Conservation (phyloP, 23 tunicate genomes). For the Trididemnum miniatum region DNA sequence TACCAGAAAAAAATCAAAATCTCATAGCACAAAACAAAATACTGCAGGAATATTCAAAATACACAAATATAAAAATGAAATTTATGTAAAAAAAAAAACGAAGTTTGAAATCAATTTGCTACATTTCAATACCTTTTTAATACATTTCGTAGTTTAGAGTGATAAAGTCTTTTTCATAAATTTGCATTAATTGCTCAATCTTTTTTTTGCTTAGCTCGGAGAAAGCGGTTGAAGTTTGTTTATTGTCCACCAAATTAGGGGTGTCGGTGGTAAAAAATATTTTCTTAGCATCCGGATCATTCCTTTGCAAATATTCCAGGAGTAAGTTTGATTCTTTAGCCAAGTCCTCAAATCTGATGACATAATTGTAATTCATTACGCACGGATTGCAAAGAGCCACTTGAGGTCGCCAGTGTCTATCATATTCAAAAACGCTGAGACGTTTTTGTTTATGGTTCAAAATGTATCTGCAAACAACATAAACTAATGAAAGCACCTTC, state of each 20-base stretch:
- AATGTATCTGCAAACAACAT: no score
- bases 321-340: conserved; percentile 40
- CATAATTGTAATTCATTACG: conserved; percentile 52
- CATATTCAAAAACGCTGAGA: no score
- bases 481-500: no score
- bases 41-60: no score
- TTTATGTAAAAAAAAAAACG: no score
- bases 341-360: conserved; percentile 46
- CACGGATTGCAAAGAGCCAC: conserved; percentile 64
- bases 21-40: no score
- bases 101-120: no score
- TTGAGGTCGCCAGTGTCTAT: conserved; percentile 79
- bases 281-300: conserved; percentile 22
- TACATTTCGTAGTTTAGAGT: conserved; percentile 31
- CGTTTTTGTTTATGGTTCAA: no score
- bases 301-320: conserved; percentile 38
- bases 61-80: no score
- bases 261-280: conserved; percentile 2
- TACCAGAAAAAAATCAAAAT: no score
- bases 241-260: not conserved
- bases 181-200: not conserved
- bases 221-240: conserved; percentile 7
- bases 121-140: no score
- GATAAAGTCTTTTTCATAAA: conserved; percentile 44
- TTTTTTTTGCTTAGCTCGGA: not conserved